Evolutionary conservation across 64 coral and sea anemone genomes (phyloP), one percentile per base, ranked within the genome.

Genomic region (Orbicella faveolata): DNA sequence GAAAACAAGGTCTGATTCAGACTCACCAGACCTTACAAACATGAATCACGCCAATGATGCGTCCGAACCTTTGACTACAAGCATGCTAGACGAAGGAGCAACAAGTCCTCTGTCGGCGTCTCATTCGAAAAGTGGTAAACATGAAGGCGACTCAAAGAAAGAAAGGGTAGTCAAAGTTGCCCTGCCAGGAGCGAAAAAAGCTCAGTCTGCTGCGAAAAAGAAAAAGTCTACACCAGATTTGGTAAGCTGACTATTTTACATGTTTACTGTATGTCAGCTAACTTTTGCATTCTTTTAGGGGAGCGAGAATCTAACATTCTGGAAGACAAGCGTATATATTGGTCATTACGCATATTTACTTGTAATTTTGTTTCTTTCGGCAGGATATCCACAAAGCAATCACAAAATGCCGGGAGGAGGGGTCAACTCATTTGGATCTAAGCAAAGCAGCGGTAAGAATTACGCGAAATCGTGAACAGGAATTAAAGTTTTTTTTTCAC

Each of bases 331-430:
- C 19, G 61, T n/a, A 48, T 19, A 63, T 84, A 84, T 84, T 84
- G 81, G 48, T 83, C 57, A 70, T 68, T 64, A 75, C 36, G 23
- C 59, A 54, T 77, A 84, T 89, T 84, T 39, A 67, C 61, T 8
- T 88, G 30, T 69, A 44, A n/a, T 44, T 6, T 74, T 75, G 26
- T 54, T 61, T 76, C 19, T 76, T 87, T 86, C 33, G 65, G 65
- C 26, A 98, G 96, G 96, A 98, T 77, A 90, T 98, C 62, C 94
- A 98, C 77, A 95, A 98, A 83, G 96, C 95, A 86, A 98, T 98
- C 69, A 87, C 80, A 25, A 98, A 98, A 91, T 98, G 96, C 75
- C 94, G 94, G 34, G 96, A 98, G 26, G 94, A 98, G 63, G 94
- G 93, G 18, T 90, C 96, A 8, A 95, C 94, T 35, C 90, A 92